Evolutionary conservation across 2,888 invertebrate genomes (phyloP).

Genomic region (Caenorhabditis panamensis): DNA sequence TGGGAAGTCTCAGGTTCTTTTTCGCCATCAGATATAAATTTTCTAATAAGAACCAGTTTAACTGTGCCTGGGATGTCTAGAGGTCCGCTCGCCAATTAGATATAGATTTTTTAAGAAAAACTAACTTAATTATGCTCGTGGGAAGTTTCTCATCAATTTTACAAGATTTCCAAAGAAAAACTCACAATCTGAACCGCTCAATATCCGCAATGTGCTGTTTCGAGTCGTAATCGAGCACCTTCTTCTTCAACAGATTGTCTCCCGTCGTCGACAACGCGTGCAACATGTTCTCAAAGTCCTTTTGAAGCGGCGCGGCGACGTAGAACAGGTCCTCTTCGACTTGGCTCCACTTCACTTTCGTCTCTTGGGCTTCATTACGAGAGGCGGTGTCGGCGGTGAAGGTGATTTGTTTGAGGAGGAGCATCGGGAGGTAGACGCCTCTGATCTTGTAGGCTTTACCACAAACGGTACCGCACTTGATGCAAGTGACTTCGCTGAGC

Average conservation of each 20-base stretch:
- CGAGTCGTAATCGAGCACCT: slow-evolving; percentile 36
- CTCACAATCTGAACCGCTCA: slow-evolving; percentile 19
- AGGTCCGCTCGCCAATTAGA: too few species aligned
- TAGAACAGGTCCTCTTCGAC: slow-evolving; percentile 45
- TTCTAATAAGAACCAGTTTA: too few species aligned
- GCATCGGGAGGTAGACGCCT: slow-evolving; percentile 57
- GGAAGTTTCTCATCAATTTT: too few species aligned
- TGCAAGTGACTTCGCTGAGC: slow-evolving; percentile 36
- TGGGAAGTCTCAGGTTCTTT: too few species aligned
- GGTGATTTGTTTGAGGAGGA: slow-evolving; percentile 13
- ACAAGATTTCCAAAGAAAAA: too few species aligned
- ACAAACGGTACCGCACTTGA: slow-evolving; percentile 1
- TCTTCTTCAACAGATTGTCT: slow-evolving; percentile 35
- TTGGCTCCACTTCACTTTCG: slow-evolving; percentile 34
- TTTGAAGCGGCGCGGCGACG: slow-evolving; percentile 22
- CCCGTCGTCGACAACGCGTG: slow-evolving; percentile 26
- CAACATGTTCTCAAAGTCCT: slow-evolving; percentile 40
- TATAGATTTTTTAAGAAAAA: too few species aligned
- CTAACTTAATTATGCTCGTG: too few species aligned
- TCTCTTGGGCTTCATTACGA: not conserved
- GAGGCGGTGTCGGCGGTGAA: slow-evolving; percentile 2
- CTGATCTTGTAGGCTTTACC: slow-evolving; percentile 61
- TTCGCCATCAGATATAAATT: too few species aligned
- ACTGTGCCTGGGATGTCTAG: too few species aligned
- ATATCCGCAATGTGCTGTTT: slow-evolving; percentile 17